Evolutionary conservation across 2,797 vertebrate genomes (phyloP).

Genomic region (Margarornis squamiger): DNA sequence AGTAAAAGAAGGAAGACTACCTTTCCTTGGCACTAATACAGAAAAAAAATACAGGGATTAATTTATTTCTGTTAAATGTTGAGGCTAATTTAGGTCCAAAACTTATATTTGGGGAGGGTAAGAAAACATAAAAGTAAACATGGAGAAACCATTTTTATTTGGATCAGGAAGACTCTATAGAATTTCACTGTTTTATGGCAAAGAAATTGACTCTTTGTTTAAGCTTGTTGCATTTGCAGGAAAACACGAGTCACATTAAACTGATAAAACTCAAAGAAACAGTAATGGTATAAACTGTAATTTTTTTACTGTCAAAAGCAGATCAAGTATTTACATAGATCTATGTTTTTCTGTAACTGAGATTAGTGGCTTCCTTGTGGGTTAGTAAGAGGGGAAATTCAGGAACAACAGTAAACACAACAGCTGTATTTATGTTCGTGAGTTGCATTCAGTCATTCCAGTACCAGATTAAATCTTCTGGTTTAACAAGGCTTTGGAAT

Average conservation of each 20-base stretch:
- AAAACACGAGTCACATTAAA: background rate
- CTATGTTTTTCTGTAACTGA: background rate
- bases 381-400: background rate
- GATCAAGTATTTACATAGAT: background rate
- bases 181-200: background rate
- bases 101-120: background rate
- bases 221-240: background rate
- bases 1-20: background rate
- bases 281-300: background rate
- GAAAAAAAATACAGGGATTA: background rate
- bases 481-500: background rate
- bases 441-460: background rate
- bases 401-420: background rate
- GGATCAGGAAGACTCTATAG: background rate
- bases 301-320: background rate
- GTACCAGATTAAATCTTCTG: background rate
- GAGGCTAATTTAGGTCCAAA: background rate
- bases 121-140: background rate
- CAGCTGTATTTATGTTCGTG: background rate
- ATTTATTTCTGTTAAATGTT: background rate
- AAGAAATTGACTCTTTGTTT: background rate
- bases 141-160: background rate
- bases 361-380: background rate
- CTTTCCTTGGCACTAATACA: background rate
- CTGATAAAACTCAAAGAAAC: background rate